Percentiles rank a stretch among this genome's conserved stretches.
Conservation (phyloP, 2,113 vertebrate species). For the Myrmecobius fasciatus region DNA sequence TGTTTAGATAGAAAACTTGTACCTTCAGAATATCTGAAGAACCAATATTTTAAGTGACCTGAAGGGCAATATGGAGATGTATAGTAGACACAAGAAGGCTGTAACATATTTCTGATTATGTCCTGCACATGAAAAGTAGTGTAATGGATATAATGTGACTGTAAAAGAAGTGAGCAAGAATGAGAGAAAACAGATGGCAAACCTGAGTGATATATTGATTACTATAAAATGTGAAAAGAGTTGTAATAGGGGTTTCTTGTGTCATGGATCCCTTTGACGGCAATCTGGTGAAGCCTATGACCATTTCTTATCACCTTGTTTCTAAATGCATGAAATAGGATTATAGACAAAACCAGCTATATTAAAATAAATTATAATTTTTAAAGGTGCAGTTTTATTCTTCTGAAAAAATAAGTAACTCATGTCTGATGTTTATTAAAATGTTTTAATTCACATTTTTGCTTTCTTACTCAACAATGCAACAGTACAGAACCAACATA, state of each 20-base stretch:
- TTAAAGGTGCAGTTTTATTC: no score
- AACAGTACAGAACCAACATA: no score
- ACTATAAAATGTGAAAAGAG: background rate
- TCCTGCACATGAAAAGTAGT: background rate
- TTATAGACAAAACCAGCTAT: background rate
- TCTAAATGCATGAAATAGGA: background rate
- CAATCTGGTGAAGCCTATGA: background rate
- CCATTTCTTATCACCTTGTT: background rate
- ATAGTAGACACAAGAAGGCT: background rate
- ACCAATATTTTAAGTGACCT: background rate
- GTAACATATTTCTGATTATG: background rate
- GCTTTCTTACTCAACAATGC: no score
- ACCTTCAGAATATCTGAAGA: background rate
- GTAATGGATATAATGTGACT: background rate
- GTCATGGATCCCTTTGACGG: background rate
- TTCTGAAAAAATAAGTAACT: no score
- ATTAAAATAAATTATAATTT: background rate
- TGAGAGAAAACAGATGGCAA: background rate
- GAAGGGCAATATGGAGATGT: background rate
- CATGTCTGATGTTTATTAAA: background rate
- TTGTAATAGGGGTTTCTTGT: background rate
- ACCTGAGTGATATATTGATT: background rate
- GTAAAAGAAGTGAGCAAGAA: background rate
- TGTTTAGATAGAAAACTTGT: background rate
- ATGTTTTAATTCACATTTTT: slow-evolving; percentile 59